phyloP scores from a whole-genome alignment of 2,797 vertebrate genomes.

The Myioborus melanocephalus region DNA sequence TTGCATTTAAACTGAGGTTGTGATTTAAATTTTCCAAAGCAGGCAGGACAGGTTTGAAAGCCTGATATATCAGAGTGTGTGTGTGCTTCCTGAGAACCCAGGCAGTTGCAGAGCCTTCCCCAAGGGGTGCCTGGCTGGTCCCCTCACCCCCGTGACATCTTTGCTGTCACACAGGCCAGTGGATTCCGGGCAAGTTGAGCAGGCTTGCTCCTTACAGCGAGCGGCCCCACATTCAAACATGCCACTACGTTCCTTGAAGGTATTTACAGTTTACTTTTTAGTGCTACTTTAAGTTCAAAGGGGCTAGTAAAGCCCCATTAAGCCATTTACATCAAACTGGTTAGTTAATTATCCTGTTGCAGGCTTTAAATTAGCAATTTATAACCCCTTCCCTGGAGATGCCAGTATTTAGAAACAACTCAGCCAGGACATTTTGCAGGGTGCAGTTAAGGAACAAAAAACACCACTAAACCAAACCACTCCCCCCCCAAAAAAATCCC shows the following conservation, averaged over 20 bases:
- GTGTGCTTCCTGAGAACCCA: constrained; percentile 4
- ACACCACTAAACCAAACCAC: neutral
- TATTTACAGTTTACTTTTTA: constrained; percentile 69
- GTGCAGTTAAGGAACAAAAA: constrained; percentile 24
- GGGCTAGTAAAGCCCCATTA: constrained; percentile 62
- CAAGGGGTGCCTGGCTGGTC: neutral
- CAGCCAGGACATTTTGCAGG: constrained; percentile 24
- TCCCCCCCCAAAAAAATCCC: fast-evolving
- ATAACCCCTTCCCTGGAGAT: constrained; percentile 54
- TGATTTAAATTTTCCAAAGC: constrained; percentile 46
- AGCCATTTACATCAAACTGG: constrained; percentile 68
- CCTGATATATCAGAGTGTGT: neutral
- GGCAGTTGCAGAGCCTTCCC: neutral
- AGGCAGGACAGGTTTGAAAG: constrained; percentile 47
- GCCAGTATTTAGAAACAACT: constrained; percentile 52
- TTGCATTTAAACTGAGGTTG: constrained; percentile 26
- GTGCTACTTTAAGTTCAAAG: constrained; percentile 64
- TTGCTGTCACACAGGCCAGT: constrained; percentile 10
- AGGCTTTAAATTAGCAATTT: constrained; percentile 60
- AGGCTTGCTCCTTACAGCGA: constrained; percentile 15
- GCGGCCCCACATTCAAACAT: constrained; percentile 8
- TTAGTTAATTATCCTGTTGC: constrained; percentile 64
- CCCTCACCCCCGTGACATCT: neutral
- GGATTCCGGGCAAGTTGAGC: constrained; percentile 18
- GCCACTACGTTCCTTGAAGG: constrained; percentile 56